These are phyloP conservation scores for Dasyornis broadbenti DNA, from an alignment of 2,113 vertebrate genomes.

Conservation along the genomic window DNA sequence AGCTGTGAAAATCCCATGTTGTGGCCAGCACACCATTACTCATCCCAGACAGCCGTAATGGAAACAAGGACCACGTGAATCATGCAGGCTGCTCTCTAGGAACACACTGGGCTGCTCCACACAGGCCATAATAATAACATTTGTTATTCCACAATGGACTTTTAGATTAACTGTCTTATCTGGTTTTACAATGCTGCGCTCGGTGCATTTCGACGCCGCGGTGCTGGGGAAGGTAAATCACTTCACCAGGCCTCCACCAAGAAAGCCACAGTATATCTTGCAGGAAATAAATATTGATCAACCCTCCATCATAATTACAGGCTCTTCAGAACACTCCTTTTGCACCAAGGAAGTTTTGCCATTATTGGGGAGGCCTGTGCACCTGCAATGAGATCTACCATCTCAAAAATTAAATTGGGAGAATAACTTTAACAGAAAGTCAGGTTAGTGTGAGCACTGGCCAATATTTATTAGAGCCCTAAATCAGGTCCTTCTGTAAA, in stretches of 20 bases:
- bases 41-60: neutral
- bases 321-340: neutral
- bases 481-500: neutral
- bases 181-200: neutral
- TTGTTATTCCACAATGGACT: neutral
- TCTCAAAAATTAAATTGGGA: neutral
- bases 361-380: neutral
- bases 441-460: neutral
- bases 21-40: neutral
- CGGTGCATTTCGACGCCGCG: neutral
- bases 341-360: neutral
- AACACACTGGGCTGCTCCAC: neutral
- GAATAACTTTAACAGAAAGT: neutral
- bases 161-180: neutral
- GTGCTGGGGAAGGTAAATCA: neutral
- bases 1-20: neutral
- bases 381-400: neutral
- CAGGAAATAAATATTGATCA: neutral
- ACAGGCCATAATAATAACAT: neutral
- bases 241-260: neutral
- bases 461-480: neutral
- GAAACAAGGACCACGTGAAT: neutral
- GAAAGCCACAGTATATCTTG: neutral
- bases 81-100: neutral
- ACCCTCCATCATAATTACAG: neutral